A percentile compares a stretch with the other conserved stretches of the same genome.
phyloP scores from a whole-genome alignment of 1,140 invertebrate species.

The Helicoverpa zea region DNA sequence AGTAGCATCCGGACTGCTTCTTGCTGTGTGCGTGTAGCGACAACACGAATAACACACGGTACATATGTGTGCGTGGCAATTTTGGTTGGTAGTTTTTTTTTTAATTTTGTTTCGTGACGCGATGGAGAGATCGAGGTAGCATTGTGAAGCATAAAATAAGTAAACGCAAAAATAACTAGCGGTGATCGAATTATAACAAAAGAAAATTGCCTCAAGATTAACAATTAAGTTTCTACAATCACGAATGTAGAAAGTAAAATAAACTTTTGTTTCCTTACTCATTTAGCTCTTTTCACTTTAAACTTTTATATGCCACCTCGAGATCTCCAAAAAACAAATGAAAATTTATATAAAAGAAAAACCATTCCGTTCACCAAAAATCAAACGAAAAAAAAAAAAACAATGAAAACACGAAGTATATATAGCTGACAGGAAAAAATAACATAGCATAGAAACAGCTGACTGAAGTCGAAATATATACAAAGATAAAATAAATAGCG shows the following conservation, averaged over 20 bases:
- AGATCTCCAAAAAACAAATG: constrained; percentile 61
- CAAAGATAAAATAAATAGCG: constrained; percentile 52
- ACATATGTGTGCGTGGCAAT: constrained; percentile 58
- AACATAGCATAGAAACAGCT: constrained; percentile 59
- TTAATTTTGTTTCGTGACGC: constrained; percentile 10
- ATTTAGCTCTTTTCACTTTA: no score
- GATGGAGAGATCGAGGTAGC: constrained; percentile 54
- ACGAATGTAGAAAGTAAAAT: no score
- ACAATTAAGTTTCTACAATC: background rate
- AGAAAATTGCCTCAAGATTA: background rate
- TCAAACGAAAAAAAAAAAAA: constrained; percentile 58
- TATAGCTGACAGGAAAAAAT: constrained; percentile 60
- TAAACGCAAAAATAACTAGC: no score
- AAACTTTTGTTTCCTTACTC: no score
- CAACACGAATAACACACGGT: constrained; percentile 66
- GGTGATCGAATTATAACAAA: no score
- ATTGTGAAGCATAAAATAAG: no score
- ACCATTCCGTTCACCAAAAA: constrained; percentile 63
- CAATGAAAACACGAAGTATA: constrained; percentile 37
- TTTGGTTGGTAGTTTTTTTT: background rate
- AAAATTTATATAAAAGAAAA: constrained; percentile 53
- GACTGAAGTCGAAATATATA: constrained; percentile 59
- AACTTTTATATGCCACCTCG: constrained; percentile 59
- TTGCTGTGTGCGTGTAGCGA: constrained; percentile 84
- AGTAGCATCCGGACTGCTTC: constrained; percentile 90